A percentile compares a stretch with the other conserved stretches of the same genome.
These are phyloP conservation scores for Corythaeola cristata DNA, from an alignment of 2,113 vertebrate genomes.

Conservation along the genomic window DNA sequence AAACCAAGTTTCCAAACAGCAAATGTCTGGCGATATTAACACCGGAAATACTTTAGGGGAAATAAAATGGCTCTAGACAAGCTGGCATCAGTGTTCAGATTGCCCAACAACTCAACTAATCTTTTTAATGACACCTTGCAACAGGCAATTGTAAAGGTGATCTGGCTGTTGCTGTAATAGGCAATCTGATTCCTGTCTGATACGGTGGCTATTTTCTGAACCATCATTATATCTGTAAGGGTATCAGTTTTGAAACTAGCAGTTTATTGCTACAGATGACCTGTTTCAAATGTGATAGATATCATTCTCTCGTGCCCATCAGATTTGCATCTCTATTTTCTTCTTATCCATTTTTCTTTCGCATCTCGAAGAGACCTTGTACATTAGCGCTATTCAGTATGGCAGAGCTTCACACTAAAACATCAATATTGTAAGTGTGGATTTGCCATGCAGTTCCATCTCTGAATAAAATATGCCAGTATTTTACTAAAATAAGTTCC, in stretches of 20 bases:
- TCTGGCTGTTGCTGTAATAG: slow-evolving; percentile 11
- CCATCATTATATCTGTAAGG: slow-evolving; percentile 30
- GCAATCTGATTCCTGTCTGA: slow-evolving; percentile 29
- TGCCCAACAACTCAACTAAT: not conserved
- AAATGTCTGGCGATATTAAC: not conserved
- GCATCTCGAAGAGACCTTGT: not conserved
- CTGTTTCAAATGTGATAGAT: slow-evolving; percentile 54
- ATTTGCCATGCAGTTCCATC: slow-evolving; percentile 11
- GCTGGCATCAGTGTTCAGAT: not conserved
- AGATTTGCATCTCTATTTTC: slow-evolving; percentile 63
- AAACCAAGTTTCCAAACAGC: not conserved
- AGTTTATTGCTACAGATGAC: slow-evolving; percentile 61
- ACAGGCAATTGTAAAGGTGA: slow-evolving; percentile 54
- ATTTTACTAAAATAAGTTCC: slow-evolving; percentile 36
- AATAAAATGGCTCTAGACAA: not conserved
- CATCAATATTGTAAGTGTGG: not conserved
- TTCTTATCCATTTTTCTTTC: slow-evolving; percentile 41
- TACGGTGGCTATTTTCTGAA: slow-evolving; percentile 9
- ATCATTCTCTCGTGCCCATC: slow-evolving; percentile 16
- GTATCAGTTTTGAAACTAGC: slow-evolving; percentile 58
- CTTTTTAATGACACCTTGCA: slow-evolving; percentile 50
- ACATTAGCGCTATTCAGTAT: slow-evolving; percentile 8
- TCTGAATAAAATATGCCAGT: slow-evolving; percentile 61
- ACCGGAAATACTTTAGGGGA: not conserved
- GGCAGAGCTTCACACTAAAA: slow-evolving; percentile 45